A percentile compares a stretch with the other conserved stretches of the same genome.
phyloP scores from a whole-genome alignment of 1,140 invertebrate species.

The Nephotettix cincticeps region DNA sequence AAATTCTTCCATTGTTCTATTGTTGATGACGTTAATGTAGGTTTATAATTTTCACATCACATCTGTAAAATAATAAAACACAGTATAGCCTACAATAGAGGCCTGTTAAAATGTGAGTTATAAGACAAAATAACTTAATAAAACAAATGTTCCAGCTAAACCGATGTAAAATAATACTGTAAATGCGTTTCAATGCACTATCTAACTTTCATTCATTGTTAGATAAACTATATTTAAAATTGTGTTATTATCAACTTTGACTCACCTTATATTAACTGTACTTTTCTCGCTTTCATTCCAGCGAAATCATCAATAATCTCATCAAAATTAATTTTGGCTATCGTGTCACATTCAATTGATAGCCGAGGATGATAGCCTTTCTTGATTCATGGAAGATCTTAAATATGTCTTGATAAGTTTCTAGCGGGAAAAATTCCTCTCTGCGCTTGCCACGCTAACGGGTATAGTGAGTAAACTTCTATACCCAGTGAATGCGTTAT shows the following conservation, averaged over 20 bases:
- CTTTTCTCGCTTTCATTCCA: constrained; percentile 12
- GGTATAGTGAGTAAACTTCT: not conserved
- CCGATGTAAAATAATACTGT: not conserved
- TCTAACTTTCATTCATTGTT: no score
- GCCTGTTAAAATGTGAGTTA: not conserved
- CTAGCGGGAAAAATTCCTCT: not conserved
- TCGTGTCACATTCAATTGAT: constrained; percentile 1
- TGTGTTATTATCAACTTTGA: not conserved
- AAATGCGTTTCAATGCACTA: no score
- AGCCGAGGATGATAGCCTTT: constrained; percentile 12
- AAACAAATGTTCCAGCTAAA: not conserved
- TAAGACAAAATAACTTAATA: not conserved
- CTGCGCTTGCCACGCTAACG: not conserved
- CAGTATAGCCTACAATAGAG: not conserved
- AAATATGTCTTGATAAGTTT: constrained; percentile 9
- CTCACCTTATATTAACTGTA: constrained; percentile 1
- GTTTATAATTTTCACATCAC: not conserved
- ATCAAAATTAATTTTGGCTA: not conserved
- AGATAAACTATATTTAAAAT: not conserved
- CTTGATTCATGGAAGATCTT: constrained; percentile 5
- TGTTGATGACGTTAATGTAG: not conserved
- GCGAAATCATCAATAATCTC: constrained; percentile 1
- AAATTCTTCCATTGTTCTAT: not conserved
- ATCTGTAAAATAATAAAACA: not conserved
- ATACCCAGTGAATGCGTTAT: not conserved